A percentile compares a stretch with the other conserved stretches of the same genome.
phyloP scores from a whole-genome alignment of 2,113 vertebrate genomes.

The Pitta sordida region DNA sequence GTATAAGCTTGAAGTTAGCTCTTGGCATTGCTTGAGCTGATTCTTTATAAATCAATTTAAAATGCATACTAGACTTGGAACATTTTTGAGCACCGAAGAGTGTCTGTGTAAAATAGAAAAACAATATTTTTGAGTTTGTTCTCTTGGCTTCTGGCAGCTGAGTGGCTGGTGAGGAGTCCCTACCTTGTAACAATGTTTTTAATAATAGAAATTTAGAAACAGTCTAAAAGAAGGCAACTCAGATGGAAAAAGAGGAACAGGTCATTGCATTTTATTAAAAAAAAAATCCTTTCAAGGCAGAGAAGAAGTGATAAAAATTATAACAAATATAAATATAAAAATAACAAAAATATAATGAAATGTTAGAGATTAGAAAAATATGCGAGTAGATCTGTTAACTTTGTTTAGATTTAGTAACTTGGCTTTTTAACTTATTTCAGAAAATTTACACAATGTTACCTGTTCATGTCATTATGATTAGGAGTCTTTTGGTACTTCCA shows the following conservation, averaged over 20 bases:
- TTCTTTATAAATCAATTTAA: constrained; percentile 36
- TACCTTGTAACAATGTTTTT: constrained; percentile 37
- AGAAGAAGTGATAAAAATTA: constrained; percentile 10
- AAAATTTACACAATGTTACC: not conserved
- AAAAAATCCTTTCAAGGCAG: not conserved
- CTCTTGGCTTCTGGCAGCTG: constrained; percentile 48
- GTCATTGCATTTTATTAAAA: not conserved
- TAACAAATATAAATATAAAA: too few relatives aligned
- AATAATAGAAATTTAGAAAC: not conserved
- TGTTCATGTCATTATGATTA: not conserved
- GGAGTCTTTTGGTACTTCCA: not conserved
- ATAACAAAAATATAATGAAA: too few relatives aligned
- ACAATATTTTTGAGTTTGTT: constrained; percentile 31
- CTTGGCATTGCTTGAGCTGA: constrained; percentile 21
- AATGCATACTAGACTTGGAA: not conserved
- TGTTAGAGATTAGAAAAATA: constrained; percentile 11
- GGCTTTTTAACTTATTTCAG: not conserved
- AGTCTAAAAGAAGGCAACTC: not conserved
- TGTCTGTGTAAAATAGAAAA: constrained; percentile 49
- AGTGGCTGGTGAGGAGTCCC: constrained; percentile 50
- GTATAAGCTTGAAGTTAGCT: not conserved
- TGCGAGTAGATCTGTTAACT: not conserved
- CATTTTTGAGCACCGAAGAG: constrained; percentile 19
- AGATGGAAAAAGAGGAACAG: not conserved
- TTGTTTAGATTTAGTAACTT: constrained; percentile 8